Evolutionary conservation across 2,797 vertebrate species (phyloP), one percentile per base, ranked within the genome.

Genomic region (Ispidina picta): DNA sequence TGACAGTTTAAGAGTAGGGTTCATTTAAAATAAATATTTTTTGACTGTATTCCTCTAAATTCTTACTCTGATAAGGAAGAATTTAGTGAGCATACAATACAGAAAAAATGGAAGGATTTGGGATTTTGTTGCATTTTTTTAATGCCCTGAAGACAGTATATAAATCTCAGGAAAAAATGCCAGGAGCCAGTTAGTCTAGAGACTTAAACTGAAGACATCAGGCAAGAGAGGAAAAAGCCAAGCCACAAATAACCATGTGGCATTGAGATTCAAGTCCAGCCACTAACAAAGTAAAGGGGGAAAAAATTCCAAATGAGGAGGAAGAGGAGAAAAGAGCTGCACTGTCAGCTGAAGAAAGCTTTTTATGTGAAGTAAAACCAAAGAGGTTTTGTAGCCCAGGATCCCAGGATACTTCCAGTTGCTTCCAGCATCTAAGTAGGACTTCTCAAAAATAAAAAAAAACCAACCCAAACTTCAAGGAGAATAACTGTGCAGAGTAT

Each of bases 101-200:
- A 68, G 29, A 51, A 83, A 70, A 79, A 77, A 8, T 8, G 13
- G 33, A 66, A 62, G 11, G 3, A 2, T 63, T 28, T 31, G 44
- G 44, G 49, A 39, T 39, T 51, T 26, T 51, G 25, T 26, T 46
- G 44, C 2, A 6, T 48, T n/a, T 83, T 62, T 49, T 14, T 28
- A 17, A 73, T 88, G 39, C 64, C 74, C 26, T 60, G 28, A 82
- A 93, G 63, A 79, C 77, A 56, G 87, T 79, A 39, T 91, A 66
- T 86, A 93, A 95, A 92, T 91, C 83, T 84, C 60, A 77, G 64
- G 37, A 39, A 60, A 84, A 95, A 94, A 65, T 88, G 71, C 93
- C 92, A 94, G 94, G 91, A 95, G 95, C 87, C 94, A 82, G 80
- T 92, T 83, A 93, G 92, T 95, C 94, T 95, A 86, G 86, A 82